phyloP scores from a whole-genome alignment of 2,113 vertebrate genomes.

The Phyllostomus discolor region DNA sequence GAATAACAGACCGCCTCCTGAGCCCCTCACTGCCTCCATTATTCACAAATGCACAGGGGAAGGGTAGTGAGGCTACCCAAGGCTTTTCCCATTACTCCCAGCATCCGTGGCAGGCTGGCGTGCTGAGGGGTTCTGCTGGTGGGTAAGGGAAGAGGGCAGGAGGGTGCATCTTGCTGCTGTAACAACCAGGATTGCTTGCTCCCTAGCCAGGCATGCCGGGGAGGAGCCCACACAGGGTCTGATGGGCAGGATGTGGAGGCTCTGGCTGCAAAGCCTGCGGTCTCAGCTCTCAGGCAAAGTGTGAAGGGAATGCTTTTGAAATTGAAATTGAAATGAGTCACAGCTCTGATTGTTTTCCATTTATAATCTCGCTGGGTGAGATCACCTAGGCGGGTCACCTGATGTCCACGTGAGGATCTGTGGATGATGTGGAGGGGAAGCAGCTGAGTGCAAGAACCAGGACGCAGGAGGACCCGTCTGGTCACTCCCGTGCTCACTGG shows the following conservation, averaged over 20 bases:
- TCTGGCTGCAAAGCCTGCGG: not conserved
- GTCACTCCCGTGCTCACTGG: not conserved
- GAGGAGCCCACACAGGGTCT: not conserved
- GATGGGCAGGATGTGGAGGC: not conserved
- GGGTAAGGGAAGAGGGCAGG: not conserved
- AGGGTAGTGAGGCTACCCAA: not conserved
- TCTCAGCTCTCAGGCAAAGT: conserved; percentile 53
- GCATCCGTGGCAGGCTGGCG: not conserved
- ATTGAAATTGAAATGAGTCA: conserved; percentile 34
- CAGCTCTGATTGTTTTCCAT: conserved; percentile 49
- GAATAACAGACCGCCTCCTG: not conserved
- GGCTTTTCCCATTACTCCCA: not conserved
- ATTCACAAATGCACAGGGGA: not conserved
- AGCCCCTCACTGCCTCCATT: not conserved
- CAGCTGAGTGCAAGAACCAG: not conserved
- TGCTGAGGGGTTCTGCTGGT: not conserved
- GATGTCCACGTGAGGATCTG: not conserved
- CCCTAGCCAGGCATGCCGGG: not conserved
- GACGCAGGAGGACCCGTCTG: not conserved
- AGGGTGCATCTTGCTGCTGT: not conserved
- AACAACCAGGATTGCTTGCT: not conserved
- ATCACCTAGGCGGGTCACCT: not conserved
- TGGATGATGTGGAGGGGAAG: not conserved
- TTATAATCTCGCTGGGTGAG: conserved; percentile 40
- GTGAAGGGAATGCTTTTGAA: conserved; percentile 48